Base-by-base conservation (phyloP, 2,797 vertebrate species). In the Hylomyscus alleni region DNA sequence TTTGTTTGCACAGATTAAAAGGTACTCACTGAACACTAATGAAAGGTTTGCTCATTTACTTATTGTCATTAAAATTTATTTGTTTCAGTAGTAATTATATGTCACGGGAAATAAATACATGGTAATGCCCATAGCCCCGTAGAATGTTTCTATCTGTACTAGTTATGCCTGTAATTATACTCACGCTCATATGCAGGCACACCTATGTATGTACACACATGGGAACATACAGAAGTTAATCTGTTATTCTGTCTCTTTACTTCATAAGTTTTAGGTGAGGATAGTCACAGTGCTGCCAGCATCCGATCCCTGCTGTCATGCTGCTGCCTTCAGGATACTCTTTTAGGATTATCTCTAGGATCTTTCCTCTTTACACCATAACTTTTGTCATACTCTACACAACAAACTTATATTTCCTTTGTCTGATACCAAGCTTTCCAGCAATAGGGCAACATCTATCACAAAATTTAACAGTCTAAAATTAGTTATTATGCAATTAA, bases 1-100 rank as follows among this genome's bases (percentile, higher is more conserved):
- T 76, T 88, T 87, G 19, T 65, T 84, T 40, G 62, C 17, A 20
- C 24, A 88, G 14, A 78, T 52, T 78, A 52, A 26, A 78, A 22
- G 62, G 2, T 5, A 67, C 40, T 44, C 6, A 54, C 47, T 29
- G 47, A 80, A 84, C 69, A 44, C 15, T 26, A 87, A 93, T 37
- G 54, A 89, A 88, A 95, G 9, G 69, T 56, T 73, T 82, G 54
- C 12, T 75, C 3, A 15, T 65, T 56, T 84, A 58, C 50, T 84
- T 80, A 13, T 78, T 54, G 10, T 73, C 19, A 77, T 88, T 77
- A 60, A 44, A 93, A 65, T 72, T 91, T 62, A 89, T 73, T 72
- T 88, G 20, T 34, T 24, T 6, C 4, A 34, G 40, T 77, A 93
- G 20, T 10, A 78, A 78, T 37, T 89, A 19, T 40, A 19, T 19